Evolutionary conservation across 2,113 vertebrate species (phyloP), one percentile per base, ranked within the genome.

Genomic region (Sceloporus undulatus): DNA sequence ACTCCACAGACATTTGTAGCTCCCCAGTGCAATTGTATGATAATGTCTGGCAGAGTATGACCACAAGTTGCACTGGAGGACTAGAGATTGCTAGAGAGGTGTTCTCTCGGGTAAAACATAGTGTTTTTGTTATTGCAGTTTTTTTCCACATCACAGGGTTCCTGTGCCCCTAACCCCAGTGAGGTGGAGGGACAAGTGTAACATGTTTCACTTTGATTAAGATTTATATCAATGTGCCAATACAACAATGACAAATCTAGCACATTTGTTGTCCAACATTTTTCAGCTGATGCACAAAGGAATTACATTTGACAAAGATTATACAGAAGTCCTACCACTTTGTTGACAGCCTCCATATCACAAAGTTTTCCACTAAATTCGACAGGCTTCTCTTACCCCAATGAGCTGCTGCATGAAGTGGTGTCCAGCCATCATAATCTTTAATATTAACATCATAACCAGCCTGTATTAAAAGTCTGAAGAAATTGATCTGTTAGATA

Each of bases 361-460:
- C 99, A 99, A 98, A 95, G 96, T 97, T 98, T 97, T 99, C 99
- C 96, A 99, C 99, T 94, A 99, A 98, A 99, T 98, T 94, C 97
- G 97, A 96, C 99, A 99, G 73, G 99, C 98, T 97, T 99, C 99
- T 97, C 97, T 99, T 99, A 94, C 98, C 98, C 99, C 99, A 99
- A 91, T 99, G 99, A 94, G 99, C 97, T 90, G 99, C 98, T 92
- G 99, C 99, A 88, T 99, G 99, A 93, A 99, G 98, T 93, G 99
- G 98, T 93, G 98, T 98, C 99, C 99, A 99, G 95, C 98, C 99
- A 92, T 99, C 99, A 92, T 97, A 99, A 97, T 99, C 99, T 96
- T 99, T 99, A 97, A 99, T 98, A 98, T 99, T 99, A 97, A 99
- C 98, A 98, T 99, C 98, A 95, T 99, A 99, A 93, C 97, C 98